Evolutionary conservation across 2,113 vertebrate genomes (phyloP).

Genomic region (Salvator merianae): DNA sequence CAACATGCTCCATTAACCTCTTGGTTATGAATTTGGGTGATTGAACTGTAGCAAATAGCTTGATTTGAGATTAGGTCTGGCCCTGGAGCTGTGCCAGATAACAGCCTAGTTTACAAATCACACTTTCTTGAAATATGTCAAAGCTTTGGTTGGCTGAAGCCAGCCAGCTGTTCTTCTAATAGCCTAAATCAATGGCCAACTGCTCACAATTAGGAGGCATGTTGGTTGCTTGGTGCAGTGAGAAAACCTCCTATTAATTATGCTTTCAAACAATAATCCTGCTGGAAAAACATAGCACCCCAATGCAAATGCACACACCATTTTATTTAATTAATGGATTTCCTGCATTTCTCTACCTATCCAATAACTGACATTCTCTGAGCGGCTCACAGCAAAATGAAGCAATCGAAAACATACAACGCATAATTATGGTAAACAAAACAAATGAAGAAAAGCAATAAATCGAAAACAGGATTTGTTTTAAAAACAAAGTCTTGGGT

Average conservation of each 20-base stretch:
- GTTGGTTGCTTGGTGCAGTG: constrained; percentile 23
- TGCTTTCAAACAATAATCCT: not conserved
- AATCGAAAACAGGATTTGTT: no score
- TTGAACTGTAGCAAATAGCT: constrained; percentile 61
- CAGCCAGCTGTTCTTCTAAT: constrained; percentile 69
- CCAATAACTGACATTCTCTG: no score
- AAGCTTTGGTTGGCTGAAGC: constrained; percentile 61
- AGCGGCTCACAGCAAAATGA: no score
- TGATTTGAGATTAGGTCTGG: constrained; percentile 48
- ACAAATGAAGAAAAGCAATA: no score
- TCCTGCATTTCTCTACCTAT: no score
- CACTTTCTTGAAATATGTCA: constrained; percentile 40
- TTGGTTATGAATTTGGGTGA: constrained; percentile 55
- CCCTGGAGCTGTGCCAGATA: constrained; percentile 60
- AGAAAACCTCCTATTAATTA: constrained; percentile 42
- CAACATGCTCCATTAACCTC: constrained; percentile 19
- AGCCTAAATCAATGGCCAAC: constrained; percentile 64
- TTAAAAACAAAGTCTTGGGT: not conserved
- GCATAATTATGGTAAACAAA: no score
- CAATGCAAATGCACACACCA: no score
- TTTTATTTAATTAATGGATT: no score
- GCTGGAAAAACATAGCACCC: not conserved
- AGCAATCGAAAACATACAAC: no score
- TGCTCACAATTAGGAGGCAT: constrained; percentile 51
- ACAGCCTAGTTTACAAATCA: constrained; percentile 54